Evolutionary conservation across 2,113 vertebrate genomes (phyloP).

Genomic region (Corythornis cristatus): DNA sequence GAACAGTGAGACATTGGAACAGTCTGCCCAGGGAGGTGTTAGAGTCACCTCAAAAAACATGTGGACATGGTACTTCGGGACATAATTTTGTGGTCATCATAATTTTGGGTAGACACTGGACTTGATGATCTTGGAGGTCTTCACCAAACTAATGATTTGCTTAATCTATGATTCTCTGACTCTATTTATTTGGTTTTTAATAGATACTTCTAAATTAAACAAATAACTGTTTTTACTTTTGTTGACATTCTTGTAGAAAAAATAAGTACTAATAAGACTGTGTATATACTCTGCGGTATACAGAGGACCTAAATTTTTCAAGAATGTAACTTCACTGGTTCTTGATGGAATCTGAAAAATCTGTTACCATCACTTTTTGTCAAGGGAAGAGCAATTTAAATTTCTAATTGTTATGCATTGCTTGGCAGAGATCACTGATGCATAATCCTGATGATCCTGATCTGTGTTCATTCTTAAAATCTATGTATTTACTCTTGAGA

Average conservation of each 20-base stretch:
- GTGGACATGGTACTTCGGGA: too few relatives aligned
- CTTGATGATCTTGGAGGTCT: too few relatives aligned
- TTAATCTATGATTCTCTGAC: too few relatives aligned
- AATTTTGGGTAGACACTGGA: too few relatives aligned
- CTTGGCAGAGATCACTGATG: background rate
- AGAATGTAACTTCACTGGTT: background rate
- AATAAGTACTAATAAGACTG: rapidly evolving
- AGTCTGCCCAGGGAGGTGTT: too few relatives aligned
- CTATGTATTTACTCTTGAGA: background rate
- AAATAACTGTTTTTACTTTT: background rate
- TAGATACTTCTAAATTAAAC: background rate
- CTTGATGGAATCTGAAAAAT: background rate
- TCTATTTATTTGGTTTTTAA: background rate
- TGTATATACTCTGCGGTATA: background rate
- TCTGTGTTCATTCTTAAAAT: background rate
- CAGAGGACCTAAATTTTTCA: background rate
- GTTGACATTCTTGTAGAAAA: background rate
- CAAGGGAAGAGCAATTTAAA: background rate
- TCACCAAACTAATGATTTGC: too few relatives aligned
- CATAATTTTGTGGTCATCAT: too few relatives aligned
- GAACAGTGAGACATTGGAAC: too few relatives aligned
- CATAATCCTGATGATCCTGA: background rate
- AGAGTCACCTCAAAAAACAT: too few relatives aligned
- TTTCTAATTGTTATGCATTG: background rate
- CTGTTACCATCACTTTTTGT: background rate